These are phyloP conservation scores for Syngnathus typhle DNA, from an alignment of 2,113 vertebrate genomes.

Conservation along the genomic window DNA sequence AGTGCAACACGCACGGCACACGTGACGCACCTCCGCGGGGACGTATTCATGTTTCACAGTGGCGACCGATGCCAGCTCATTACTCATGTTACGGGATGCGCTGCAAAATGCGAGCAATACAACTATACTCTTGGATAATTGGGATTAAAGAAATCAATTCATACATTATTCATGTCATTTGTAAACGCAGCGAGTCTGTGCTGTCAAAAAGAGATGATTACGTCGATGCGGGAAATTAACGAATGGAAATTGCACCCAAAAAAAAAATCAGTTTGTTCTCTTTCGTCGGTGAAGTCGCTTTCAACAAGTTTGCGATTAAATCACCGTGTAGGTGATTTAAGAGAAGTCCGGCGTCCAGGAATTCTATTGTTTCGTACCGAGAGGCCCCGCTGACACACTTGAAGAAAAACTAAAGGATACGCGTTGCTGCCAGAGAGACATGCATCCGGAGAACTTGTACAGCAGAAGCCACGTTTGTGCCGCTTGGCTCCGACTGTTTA, in stretches of 20 bases:
- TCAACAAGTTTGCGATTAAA: slow-evolving; percentile 47
- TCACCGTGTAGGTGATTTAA: slow-evolving; percentile 51
- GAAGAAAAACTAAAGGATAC: slow-evolving; percentile 1
- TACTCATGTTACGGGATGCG: not conserved
- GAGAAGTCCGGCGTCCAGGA: slow-evolving; percentile 58
- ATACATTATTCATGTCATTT: no score
- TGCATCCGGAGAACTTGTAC: slow-evolving; percentile 35
- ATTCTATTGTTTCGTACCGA: slow-evolving; percentile 47
- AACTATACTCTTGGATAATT: not conserved
- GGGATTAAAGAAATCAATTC: not conserved
- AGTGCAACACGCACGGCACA: slow-evolving; percentile 11
- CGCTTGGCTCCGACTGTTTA: not conserved
- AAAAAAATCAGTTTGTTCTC: slow-evolving; percentile 6
- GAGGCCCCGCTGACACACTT: slow-evolving; percentile 26
- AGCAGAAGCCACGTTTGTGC: slow-evolving; percentile 15
- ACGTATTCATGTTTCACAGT: slow-evolving; percentile 1
- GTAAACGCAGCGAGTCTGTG: not conserved
- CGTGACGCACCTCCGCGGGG: not conserved
- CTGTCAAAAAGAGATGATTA: not conserved
- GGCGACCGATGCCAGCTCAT: not conserved
- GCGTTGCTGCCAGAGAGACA: slow-evolving; percentile 31
- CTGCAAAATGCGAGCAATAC: not conserved
- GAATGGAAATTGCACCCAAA: not conserved
- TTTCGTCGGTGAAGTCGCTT: slow-evolving; percentile 30
- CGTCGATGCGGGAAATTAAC: not conserved